A percentile compares a stretch with the other conserved stretches of the same genome.
Evolutionary conservation across 2,113 vertebrate species (phyloP).

Genomic region (Corydoras maculifer): DNA sequence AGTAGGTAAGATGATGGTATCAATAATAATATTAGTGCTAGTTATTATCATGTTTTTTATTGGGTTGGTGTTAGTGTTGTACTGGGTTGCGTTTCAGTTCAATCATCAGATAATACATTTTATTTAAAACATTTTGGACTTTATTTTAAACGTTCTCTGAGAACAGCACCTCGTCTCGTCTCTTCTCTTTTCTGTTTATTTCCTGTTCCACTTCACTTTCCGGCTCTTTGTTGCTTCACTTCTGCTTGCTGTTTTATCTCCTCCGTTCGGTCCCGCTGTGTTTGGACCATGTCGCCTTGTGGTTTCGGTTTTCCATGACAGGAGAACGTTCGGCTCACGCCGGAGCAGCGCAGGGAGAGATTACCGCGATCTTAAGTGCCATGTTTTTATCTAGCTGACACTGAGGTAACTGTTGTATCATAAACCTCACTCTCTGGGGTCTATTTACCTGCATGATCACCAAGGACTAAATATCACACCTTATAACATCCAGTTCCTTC

Average conservation of each 20-base stretch:
- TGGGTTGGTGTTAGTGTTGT: too few relatives aligned
- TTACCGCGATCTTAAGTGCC: background rate
- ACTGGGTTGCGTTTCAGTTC: too few relatives aligned
- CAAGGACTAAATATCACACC: background rate
- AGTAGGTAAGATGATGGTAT: too few relatives aligned
- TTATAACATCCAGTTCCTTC: conserved; percentile 1
- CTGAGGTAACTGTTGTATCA: conserved; percentile 28
- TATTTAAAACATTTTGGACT: too few relatives aligned
- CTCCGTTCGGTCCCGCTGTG: background rate
- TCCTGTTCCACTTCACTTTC: background rate
- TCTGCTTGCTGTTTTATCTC: conserved; percentile 1
- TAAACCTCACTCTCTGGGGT: conserved; percentile 6
- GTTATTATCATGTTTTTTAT: too few relatives aligned
- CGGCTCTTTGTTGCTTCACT: conserved; percentile 3
- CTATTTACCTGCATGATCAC: conserved; percentile 2
- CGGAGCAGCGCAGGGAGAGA: background rate
- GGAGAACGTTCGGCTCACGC: background rate
- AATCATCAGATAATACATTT: too few relatives aligned
- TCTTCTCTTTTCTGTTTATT: conserved; percentile 10
- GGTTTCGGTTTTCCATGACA: background rate
- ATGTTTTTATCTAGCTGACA: background rate
- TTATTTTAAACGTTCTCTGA: too few relatives aligned
- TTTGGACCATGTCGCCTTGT: background rate
- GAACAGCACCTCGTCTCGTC: background rate
- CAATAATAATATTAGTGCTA: too few relatives aligned